A percentile compares a stretch with the other conserved stretches of the same genome.
phyloP scores from a whole-genome alignment of 2,797 vertebrate genomes.

The Acridotheres tristis region DNA sequence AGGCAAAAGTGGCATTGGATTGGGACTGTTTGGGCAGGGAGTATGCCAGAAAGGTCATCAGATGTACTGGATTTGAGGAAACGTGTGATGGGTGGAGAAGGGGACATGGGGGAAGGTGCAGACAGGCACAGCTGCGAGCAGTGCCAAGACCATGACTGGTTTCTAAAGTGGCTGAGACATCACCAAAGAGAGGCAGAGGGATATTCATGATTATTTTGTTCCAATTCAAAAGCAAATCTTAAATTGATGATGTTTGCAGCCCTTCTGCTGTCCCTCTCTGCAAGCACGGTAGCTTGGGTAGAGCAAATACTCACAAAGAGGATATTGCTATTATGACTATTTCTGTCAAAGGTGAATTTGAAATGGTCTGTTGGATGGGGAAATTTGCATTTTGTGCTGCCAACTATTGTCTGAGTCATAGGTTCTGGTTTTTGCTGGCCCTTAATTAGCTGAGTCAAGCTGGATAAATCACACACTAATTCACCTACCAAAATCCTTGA shows the following conservation, averaged over 20 bases:
- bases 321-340: neutral
- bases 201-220: neutral
- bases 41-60: neutral
- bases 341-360: neutral
- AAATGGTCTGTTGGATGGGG: neutral
- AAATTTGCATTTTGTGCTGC: neutral
- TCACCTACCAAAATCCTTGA: neutral
- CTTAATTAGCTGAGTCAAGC: neutral
- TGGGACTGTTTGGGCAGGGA: neutral
- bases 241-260: neutral
- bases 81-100: rapidly evolving
- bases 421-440: neutral
- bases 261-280: neutral
- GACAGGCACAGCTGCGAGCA: rapidly evolving
- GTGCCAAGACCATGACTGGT: neutral
- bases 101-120: neutral
- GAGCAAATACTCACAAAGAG: neutral
- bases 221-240: neutral
- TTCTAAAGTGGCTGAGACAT: neutral
- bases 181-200: rapidly evolving
- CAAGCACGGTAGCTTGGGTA: neutral
- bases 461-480: neutral
- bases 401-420: neutral
- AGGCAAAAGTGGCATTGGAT: neutral
- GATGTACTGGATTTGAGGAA: neutral